These are phyloP conservation scores for Enteromius thamalakanensis DNA, from an alignment of 2,797 vertebrate genomes.

Conservation along the genomic window DNA sequence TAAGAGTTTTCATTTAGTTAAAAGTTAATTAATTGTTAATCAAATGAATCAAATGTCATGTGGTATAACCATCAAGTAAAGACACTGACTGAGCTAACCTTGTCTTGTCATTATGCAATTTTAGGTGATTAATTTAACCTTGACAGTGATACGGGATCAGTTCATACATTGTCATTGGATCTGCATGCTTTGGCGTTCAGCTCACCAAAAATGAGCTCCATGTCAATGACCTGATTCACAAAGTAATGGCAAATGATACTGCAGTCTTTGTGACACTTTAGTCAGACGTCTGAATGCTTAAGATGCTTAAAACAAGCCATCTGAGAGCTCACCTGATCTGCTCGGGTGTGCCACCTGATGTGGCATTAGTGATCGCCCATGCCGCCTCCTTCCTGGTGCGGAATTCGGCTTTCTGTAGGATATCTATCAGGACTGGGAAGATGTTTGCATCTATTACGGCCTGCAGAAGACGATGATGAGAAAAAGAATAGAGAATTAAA, in stretches of 20 bases:
- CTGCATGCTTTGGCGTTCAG: not conserved
- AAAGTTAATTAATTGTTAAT: not conserved
- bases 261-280: not conserved
- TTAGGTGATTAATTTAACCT: not conserved
- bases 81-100: not conserved
- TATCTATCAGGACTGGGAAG: constrained; percentile 96
- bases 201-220: not conserved
- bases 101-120: not conserved
- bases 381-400: constrained; percentile 97
- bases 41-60: not conserved
- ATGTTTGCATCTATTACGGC: constrained; percentile 98
- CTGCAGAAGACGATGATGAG: constrained; percentile 66
- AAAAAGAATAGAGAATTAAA: constrained; percentile 12
- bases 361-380: constrained; percentile 98
- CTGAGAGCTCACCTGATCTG: constrained; percentile 86
- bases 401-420: constrained; percentile 97
- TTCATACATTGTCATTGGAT: not conserved
- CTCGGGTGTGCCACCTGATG: constrained; percentile 93
- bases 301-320: not conserved
- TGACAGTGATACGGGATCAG: not conserved
- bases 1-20: not conserved
- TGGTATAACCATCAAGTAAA: not conserved
- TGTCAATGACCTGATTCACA: not conserved
- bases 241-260: not conserved
- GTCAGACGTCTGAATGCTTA: not conserved